Evolutionary conservation across 2,113 vertebrate species (phyloP).

Genomic region (Crocuta crocuta): DNA sequence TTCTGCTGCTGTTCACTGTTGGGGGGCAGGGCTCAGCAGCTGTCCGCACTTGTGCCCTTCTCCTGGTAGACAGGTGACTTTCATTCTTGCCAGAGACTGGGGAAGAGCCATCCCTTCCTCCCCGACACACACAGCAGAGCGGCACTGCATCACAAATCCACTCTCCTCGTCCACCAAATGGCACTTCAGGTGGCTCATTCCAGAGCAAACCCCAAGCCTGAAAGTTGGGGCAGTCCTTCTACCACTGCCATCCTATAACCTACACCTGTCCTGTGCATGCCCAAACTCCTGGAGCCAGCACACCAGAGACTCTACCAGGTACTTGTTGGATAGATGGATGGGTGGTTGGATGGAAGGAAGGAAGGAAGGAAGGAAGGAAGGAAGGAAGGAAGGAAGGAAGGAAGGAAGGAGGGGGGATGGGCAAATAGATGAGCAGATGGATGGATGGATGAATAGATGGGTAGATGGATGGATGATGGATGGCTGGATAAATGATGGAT

Average conservation of each 20-base stretch:
- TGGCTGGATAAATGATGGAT: too few species aligned
- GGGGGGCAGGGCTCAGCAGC: background rate
- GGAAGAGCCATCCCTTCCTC: background rate
- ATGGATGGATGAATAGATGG: too few species aligned
- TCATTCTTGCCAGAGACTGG: background rate
- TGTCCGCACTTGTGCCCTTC: background rate
- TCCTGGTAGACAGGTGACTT: background rate
- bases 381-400: too few species aligned
- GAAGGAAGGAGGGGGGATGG: too few species aligned
- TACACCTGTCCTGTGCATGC: background rate
- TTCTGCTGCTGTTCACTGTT: background rate
- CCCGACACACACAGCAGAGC: background rate
- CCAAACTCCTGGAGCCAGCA: background rate
- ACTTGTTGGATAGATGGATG: background rate
- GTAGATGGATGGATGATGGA: rapidly evolving
- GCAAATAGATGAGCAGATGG: rapidly evolving
- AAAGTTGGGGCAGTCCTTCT: background rate
- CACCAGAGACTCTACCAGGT: background rate
- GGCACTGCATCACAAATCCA: background rate
- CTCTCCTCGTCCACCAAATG: background rate
- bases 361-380: rapidly evolving
- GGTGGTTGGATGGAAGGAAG: background rate
- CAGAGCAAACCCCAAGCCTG: background rate
- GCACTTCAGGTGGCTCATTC: background rate
- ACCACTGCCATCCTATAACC: background rate